Evolutionary conservation across 2,797 vertebrate species (phyloP).

Genomic region (Diplodus sargus): DNA sequence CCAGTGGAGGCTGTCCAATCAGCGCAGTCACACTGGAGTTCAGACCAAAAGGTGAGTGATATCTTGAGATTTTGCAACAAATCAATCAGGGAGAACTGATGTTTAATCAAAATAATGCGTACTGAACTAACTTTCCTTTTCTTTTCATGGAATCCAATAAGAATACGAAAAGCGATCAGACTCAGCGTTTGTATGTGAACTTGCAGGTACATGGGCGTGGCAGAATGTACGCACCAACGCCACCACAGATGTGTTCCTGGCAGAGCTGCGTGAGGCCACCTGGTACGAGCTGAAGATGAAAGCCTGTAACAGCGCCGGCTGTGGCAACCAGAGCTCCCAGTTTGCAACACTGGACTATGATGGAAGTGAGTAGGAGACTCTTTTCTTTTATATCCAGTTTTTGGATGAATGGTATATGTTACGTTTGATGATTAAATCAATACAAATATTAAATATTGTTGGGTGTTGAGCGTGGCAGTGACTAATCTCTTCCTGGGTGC

Average conservation of each 20-base stretch:
- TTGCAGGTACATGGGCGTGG: slow-evolving; percentile 92
- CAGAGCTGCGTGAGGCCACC: slow-evolving; percentile 95
- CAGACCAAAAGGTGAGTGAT: slow-evolving; percentile 88
- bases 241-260: slow-evolving; percentile 93
- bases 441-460: neutral
- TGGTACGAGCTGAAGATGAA: slow-evolving; percentile 99
- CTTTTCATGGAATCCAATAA: neutral
- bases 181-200: neutral
- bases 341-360: slow-evolving; percentile 98
- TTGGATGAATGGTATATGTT: neutral
- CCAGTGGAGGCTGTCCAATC: slow-evolving; percentile 97
- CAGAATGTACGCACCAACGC: slow-evolving; percentile 94
- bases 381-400: fast-evolving
- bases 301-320: slow-evolving; percentile 98
- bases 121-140: neutral
- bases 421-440: neutral
- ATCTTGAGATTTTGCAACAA: neutral
- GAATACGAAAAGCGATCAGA: neutral
- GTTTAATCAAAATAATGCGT: too few species aligned
- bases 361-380: slow-evolving; percentile 89
- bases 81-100: neutral
- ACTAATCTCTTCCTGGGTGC: neutral
- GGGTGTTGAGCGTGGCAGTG: neutral
- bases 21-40: slow-evolving; percentile 93
- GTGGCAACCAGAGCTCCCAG: slow-evolving; percentile 94